phyloP scores from a whole-genome alignment of 2,888 invertebrate genomes.

The Scaptomyza tumidula region DNA sequence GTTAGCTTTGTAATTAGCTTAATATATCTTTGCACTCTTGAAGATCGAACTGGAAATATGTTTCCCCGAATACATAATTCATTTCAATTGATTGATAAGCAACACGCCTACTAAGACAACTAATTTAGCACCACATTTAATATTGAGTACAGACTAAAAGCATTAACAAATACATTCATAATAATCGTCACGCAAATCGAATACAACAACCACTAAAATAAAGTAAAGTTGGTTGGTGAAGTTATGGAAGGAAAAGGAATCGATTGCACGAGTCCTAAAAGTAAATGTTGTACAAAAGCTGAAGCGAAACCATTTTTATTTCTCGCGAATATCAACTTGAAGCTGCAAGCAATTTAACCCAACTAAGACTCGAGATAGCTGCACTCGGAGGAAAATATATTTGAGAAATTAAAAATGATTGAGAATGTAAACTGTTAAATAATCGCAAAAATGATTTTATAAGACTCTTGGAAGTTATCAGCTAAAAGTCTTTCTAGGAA shows the following conservation, averaged over 20 bases:
- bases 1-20: neutral
- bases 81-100: constrained; percentile 24
- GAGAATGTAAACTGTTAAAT: too few species aligned
- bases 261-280: neutral
- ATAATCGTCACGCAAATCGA: constrained; percentile 48
- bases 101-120: neutral
- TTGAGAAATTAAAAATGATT: too few species aligned
- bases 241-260: neutral
- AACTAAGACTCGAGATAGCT: neutral
- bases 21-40: constrained; percentile 1
- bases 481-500: too few species aligned
- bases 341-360: neutral
- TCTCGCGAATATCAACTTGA: too few species aligned
- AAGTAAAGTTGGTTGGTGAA: constrained; percentile 6
- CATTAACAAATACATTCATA: constrained; percentile 40
- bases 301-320: neutral
- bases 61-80: constrained; percentile 1
- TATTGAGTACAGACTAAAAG: constrained; percentile 37
- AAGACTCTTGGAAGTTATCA: too few species aligned
- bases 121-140: neutral
- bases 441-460: too few species aligned
- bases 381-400: neutral
- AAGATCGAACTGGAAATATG: neutral
- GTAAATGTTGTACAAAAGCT: neutral
- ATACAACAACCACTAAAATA: constrained; percentile 8